phyloP scores from a whole-genome alignment of 1,140 invertebrate genomes.

The Neodiprion virginianus region DNA sequence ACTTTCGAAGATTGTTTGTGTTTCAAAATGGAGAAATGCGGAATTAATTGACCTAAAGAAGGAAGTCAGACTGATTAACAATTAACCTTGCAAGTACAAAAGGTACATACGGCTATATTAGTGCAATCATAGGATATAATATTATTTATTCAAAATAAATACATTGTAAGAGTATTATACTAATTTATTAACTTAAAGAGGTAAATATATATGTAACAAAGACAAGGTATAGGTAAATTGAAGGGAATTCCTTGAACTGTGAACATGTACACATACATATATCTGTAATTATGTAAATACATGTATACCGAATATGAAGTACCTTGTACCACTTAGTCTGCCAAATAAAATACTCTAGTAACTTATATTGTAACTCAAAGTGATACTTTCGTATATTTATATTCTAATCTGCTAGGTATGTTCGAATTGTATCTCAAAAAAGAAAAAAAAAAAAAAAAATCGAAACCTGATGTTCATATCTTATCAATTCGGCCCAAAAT shows the following conservation, averaged over 20 bases:
- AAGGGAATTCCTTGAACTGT: neutral
- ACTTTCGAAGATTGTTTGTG: no score
- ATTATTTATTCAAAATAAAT: slow-evolving; percentile 1
- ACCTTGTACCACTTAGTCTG: neutral
- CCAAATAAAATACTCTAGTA: slow-evolving; percentile 20
- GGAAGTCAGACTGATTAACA: slow-evolving; percentile 10
- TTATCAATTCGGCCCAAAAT: no score
- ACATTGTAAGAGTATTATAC: neutral
- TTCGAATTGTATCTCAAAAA: neutral
- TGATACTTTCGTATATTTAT: slow-evolving; percentile 11
- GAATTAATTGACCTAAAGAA: neutral
- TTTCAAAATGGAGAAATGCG: neutral
- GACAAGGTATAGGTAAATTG: neutral
- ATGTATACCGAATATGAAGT: neutral
- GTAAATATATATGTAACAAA: no score
- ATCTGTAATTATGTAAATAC: slow-evolving; percentile 5
- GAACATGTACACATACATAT: neutral
- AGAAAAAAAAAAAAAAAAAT: no score
- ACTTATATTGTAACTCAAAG: slow-evolving; percentile 25
- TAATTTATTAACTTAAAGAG: slow-evolving; percentile 12
- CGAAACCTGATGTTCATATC: no score
- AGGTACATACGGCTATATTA: slow-evolving; percentile 9
- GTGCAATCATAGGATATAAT: slow-evolving; percentile 13
- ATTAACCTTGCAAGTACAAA: slow-evolving; percentile 15
- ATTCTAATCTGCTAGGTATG: no score